Conservation (phyloP, 2,113 vertebrate genomes). For the Okapia johnstoni region DNA sequence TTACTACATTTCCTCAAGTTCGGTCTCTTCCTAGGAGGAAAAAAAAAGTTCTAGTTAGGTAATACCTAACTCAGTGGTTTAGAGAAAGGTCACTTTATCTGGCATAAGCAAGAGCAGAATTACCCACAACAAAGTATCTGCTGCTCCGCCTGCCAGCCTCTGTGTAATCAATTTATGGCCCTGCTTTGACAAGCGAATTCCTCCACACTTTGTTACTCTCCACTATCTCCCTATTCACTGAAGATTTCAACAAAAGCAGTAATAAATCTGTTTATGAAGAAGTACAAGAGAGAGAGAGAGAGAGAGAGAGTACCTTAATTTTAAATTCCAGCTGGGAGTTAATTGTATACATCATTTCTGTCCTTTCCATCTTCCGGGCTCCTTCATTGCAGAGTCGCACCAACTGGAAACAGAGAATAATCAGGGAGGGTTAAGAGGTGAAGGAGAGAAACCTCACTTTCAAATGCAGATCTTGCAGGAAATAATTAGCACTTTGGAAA, state of each 20-base stretch:
- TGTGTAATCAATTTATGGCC: background rate
- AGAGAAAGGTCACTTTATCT: background rate
- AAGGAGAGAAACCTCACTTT: background rate
- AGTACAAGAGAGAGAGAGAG: rapidly evolving
- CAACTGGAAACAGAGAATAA: constrained; percentile 80
- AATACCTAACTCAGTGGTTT: background rate
- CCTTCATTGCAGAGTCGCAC: constrained; percentile 97
- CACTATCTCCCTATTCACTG: background rate
- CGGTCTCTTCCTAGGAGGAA: background rate
- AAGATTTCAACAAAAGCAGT: background rate
- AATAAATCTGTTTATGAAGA: constrained; percentile 43
- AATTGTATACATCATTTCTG: constrained; percentile 98
- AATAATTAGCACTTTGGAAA: background rate
- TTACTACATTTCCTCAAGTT: background rate
- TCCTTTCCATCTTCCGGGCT: constrained; percentile 96
- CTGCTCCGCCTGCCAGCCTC: background rate
- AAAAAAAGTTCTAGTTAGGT: background rate
- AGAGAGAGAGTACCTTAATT: constrained; percentile 91
- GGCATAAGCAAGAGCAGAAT: background rate
- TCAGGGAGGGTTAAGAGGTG: background rate
- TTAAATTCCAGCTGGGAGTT: constrained; percentile 98
- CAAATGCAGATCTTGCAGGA: background rate
- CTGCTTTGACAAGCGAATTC: background rate
- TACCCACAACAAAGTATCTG: background rate
- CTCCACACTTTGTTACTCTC: background rate